Evolutionary conservation across 35 echinoderm and acorn worm species (phyloP), one percentile per base, ranked within the genome.

Genomic region (Holothuria glaberrima): DNA sequence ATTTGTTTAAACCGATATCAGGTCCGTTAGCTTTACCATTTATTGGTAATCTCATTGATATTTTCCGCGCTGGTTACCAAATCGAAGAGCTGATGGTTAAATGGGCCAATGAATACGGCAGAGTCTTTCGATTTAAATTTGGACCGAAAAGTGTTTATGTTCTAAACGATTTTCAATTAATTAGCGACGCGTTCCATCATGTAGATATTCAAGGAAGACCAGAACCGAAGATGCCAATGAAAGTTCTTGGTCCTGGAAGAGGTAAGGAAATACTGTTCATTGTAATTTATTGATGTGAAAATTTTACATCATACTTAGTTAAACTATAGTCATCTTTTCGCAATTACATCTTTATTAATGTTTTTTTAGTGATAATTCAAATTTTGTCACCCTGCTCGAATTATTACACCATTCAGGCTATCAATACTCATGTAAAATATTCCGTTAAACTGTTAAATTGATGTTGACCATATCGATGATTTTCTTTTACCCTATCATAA

Each of bases 111-210:
- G 30, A 22, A 19, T 83, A 59, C 27, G 79, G 79, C 27, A 30
- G 58, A 20, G 58, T 83, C 57, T 83, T 83, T 46, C 28, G 34
- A 57, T 83, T 83, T 83, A 83, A 61, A 83, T 30, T 83, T n/a
- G 79, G 79, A 59, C 27, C 79, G 18, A 57, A 61, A 13, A 57
- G 21, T 58, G 79, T 83, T 33, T 57, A 30, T n/a, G 58, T 83
- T 83, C 27, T 83, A 48, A 83, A 61, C 30, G 79, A 83, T 58
- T 83, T 27, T 33, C 41, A 83, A 57, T 34, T 83, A 14, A 83
- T 83, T 4, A 22, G 56, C 48, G 79, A 57, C 13, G 79, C 79
- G 5, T 83, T 41, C n/a, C 79, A 83, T 27, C 79, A 83, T 61
- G 41, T 48, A 0, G 48, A 59, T 21, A 59, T 83, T 2, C 79